Evolutionary conservation across 1,140 invertebrate genomes (phyloP).

Genomic region (Brachionus rotundiformis): DNA sequence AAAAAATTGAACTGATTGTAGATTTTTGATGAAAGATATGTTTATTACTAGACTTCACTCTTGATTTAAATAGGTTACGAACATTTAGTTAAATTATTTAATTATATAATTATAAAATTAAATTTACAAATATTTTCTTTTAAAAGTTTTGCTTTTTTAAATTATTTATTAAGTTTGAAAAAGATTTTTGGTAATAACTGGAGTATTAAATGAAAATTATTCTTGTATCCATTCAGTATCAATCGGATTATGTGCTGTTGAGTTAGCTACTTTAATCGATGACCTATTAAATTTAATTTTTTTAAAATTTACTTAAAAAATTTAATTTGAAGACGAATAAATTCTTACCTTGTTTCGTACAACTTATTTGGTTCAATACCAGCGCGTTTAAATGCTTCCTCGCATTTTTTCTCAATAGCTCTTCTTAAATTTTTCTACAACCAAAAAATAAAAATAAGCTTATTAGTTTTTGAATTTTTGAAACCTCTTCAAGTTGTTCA

Average conservation of each 20-base stretch:
- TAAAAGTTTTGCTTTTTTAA: too few species aligned
- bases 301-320: neutral
- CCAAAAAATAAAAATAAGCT: neutral
- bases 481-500: constrained; percentile 50
- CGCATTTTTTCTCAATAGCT: constrained; percentile 45
- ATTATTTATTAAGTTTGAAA: neutral
- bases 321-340: too few species aligned
- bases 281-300: constrained; percentile 5
- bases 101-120: too few species aligned
- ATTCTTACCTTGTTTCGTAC: neutral
- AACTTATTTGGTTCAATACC: constrained; percentile 14
- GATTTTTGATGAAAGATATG: too few species aligned
- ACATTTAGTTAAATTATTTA: too few species aligned
- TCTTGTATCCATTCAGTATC: constrained; percentile 35
- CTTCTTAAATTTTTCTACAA: constrained; percentile 25
- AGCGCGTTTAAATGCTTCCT: constrained; percentile 43
- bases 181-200: neutral
- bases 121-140: too few species aligned
- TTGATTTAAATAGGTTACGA: too few species aligned
- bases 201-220: neutral
- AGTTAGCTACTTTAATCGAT: neutral
- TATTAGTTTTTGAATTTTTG: neutral
- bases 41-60: too few species aligned
- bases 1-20: too few species aligned
- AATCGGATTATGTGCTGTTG: neutral